These are phyloP conservation scores for Apodemus sylvaticus DNA, from an alignment of 2,113 vertebrate genomes.

Conservation along the genomic window DNA sequence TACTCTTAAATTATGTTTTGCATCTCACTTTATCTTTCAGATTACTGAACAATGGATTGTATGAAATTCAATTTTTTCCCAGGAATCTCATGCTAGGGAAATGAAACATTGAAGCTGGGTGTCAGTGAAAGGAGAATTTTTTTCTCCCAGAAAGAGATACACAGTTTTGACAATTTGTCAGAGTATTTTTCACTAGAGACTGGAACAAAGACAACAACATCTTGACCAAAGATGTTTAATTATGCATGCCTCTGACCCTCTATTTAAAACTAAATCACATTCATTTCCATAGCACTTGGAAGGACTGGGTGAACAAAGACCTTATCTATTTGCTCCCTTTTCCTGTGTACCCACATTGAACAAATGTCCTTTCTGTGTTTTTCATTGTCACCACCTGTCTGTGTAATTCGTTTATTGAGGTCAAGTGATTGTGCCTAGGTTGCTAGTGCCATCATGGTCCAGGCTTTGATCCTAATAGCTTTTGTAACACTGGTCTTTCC, in stretches of 20 bases:
- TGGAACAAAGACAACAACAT: neutral
- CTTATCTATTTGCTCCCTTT: neutral
- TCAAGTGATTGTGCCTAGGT: neutral
- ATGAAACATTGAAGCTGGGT: neutral
- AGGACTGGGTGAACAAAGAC: too few relatives aligned
- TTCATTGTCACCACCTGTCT: too few relatives aligned
- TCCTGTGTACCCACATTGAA: neutral
- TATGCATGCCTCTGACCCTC: neutral
- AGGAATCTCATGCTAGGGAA: neutral
- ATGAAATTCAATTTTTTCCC: neutral
- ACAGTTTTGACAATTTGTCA: neutral
- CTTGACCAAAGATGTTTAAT: neutral
- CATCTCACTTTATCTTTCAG: too few relatives aligned
- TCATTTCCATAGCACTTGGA: too few relatives aligned
- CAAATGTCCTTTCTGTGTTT: neutral
- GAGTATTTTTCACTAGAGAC: neutral
- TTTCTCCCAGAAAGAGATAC: neutral
- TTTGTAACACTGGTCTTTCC: too few relatives aligned
- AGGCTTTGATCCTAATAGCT: neutral
- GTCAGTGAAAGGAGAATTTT: neutral
- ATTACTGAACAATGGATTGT: neutral
- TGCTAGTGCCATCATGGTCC: neutral
- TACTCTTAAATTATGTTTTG: neutral
- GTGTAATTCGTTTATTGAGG: neutral
- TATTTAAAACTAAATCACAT: neutral